These are phyloP conservation scores for Teleiodes luculella DNA, from an alignment of 2,888 invertebrate genomes.

Conservation along the genomic window DNA sequence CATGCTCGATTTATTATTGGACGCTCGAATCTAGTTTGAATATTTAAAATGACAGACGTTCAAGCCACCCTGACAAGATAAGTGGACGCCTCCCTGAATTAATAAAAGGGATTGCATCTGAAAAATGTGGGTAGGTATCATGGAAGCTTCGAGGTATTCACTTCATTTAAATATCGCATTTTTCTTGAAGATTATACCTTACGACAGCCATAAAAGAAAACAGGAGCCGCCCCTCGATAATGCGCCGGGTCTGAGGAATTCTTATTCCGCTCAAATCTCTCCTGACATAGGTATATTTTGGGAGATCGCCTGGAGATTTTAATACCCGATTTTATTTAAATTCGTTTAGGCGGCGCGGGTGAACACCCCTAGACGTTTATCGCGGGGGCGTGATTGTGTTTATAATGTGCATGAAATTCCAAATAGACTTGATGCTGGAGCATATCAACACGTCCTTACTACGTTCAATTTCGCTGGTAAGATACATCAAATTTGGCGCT, in stretches of 20 bases:
- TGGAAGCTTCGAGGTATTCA: constrained; percentile 67
- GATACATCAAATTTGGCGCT: not conserved
- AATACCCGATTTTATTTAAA: constrained; percentile 77
- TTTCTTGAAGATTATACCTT: constrained; percentile 79
- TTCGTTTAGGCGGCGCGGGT: constrained; percentile 71
- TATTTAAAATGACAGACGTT: constrained; percentile 38
- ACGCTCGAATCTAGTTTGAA: constrained; percentile 1
- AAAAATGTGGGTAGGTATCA: constrained; percentile 61
- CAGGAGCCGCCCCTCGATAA: constrained; percentile 75
- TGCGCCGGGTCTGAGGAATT: constrained; percentile 75
- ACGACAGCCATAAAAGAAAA: constrained; percentile 79
- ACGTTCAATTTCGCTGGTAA: not conserved
- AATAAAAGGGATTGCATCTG: constrained; percentile 66
- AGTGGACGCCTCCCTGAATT: constrained; percentile 47
- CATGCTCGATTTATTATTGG: not conserved
- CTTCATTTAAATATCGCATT: constrained; percentile 79
- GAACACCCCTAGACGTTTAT: constrained; percentile 70
- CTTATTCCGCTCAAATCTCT: constrained; percentile 77
- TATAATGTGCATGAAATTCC: constrained; percentile 54
- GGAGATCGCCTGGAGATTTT: constrained; percentile 74
- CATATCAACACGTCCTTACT: constrained; percentile 27
- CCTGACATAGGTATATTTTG: constrained; percentile 77
- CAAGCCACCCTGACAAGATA: constrained; percentile 39
- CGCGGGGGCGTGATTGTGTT: constrained; percentile 70
- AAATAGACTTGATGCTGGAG: constrained; percentile 27